Evolutionary conservation across 2,797 vertebrate species (phyloP).

Genomic region (Sandelia bainsii): DNA sequence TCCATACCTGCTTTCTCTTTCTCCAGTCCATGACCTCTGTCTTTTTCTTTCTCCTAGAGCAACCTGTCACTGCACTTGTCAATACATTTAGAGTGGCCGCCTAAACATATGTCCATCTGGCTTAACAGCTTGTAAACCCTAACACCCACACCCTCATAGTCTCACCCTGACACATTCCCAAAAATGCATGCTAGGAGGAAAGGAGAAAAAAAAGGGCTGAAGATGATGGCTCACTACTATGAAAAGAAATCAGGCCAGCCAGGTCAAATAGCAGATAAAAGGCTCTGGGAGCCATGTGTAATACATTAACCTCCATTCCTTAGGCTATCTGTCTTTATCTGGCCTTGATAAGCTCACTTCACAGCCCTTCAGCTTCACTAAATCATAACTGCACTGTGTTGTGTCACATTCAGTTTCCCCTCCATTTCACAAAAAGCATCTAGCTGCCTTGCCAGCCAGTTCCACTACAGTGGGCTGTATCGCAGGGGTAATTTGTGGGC

Average conservation of each 20-base stretch:
- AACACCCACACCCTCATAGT: constrained; percentile 40
- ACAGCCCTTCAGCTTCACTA: constrained; percentile 72
- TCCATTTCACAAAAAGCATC: constrained; percentile 54
- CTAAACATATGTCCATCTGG: constrained; percentile 63
- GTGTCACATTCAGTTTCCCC: constrained; percentile 79
- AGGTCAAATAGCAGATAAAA: constrained; percentile 73
- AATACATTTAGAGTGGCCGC: constrained; percentile 52
- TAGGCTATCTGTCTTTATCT: constrained; percentile 77
- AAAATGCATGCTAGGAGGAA: constrained; percentile 42
- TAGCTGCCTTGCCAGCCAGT: constrained; percentile 43
- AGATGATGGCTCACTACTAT: constrained; percentile 60
- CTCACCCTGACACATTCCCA: constrained; percentile 47
- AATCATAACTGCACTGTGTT: constrained; percentile 77
- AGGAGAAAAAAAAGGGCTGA: constrained; percentile 8
- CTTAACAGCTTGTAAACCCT: constrained; percentile 63
- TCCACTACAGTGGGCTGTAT: constrained; percentile 47
- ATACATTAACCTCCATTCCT: constrained; percentile 72
- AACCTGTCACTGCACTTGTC: constrained; percentile 65
- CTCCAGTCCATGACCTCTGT: constrained; percentile 43
- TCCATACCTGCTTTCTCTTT: constrained; percentile 56
- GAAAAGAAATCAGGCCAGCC: constrained; percentile 48
- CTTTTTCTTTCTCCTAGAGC: constrained; percentile 40
- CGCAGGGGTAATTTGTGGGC: constrained; percentile 69
- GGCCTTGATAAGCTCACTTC: constrained; percentile 81
- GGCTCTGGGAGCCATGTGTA: constrained; percentile 74